Base-by-base conservation (phyloP, 1,140 invertebrate genomes). In the Drosophila orosa region DNA sequence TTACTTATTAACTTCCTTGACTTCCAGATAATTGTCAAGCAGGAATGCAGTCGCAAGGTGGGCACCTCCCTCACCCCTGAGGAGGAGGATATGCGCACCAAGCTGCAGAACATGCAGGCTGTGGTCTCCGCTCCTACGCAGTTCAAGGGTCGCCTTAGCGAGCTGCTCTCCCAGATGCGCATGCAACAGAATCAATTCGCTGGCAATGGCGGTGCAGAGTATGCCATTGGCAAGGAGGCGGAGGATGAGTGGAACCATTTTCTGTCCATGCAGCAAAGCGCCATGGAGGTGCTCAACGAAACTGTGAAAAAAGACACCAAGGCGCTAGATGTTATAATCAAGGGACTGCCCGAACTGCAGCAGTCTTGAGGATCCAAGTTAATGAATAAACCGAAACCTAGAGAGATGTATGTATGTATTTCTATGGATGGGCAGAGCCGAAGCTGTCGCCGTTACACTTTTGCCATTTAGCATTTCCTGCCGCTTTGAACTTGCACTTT, bases 101-200 rank as follows among this genome's bases (percentile, higher is more conserved):
- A 96, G 79, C 93, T 99, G 12, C 97, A 98, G 92, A 95, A 95
- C 48, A 94, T 98, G 91, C 95, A 97, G 55, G 94, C 95, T 0
- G 96, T 98, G 86, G 94, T 99, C 3, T 96, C 97, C 73, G 95
- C 97, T 12, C 98, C 98, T 12, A 98, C 97, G 52, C 96, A 98
- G 84, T 98, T 97, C 80, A 98, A 98, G 95, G 96, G 97, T 39
- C 95, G 97, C 72, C 94, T 99, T 29, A 98, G 97, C 90, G 98
- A 98, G 93, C 93, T 99, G 71, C 93, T 98, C 61, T 97, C 97
- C 22, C 96, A 97, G 67, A 95, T 98, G 74, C 93, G 97, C 74
- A 95, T 98, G 93, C 96, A 97, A 90, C 87, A 93, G 74, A 94
- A 93, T 83, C 93, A 94, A 13, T 93, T 93, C 68, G 92, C 92